Evolutionary conservation across 1,140 invertebrate species (phyloP), one percentile per base, ranked within the genome.

Genomic region (Bacillus rossius): DNA sequence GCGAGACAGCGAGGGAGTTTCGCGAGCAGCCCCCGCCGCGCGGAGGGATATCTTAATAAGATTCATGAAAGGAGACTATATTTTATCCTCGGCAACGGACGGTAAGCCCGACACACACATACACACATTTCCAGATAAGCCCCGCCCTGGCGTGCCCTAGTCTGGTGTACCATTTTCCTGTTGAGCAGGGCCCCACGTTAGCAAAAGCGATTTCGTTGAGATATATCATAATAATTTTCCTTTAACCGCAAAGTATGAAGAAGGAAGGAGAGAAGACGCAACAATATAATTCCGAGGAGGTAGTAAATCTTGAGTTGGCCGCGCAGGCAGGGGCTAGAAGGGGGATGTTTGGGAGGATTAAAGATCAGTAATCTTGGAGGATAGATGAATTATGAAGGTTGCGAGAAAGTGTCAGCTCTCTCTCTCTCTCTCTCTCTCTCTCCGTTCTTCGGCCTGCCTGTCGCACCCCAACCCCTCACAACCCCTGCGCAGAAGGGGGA

Each of bases 241-340:
- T 72, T 71, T 73, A 74, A 74, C 72, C 72, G 71, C 72, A 73
- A 65, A 63, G 60, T 49, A 64, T 57, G 54, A 59, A 56, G 62
- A 58, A 64, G 61, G 61, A 65, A 65, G 64, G 63, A 59, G 55
- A 60, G 65, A 68, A 70, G 67, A 65, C 68, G 70, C 72, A 71
- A 79, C 76, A 77, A 77, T 78, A 79, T 82, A 83, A 82, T 81
- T 78, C 80, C 79, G 75, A 70, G 71, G 70, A 63, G 71, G 73
- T 78, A 79, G 77, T 84, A 84, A 83, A 84, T 84, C 82, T 84
- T 81, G 83, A 82, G 79, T 83, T 84, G n/a, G n/a, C n/a, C n/a
- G n/a, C 29, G 29, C 10, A 4, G 29, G 29, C 10, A 10, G 29
- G 29, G 29, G n/a, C n/a, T n/a, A 34, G 29, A 4, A 81, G 80